Evolutionary conservation across 1,140 invertebrate species (phyloP).

Genomic region (Phymastichus coffea): DNA sequence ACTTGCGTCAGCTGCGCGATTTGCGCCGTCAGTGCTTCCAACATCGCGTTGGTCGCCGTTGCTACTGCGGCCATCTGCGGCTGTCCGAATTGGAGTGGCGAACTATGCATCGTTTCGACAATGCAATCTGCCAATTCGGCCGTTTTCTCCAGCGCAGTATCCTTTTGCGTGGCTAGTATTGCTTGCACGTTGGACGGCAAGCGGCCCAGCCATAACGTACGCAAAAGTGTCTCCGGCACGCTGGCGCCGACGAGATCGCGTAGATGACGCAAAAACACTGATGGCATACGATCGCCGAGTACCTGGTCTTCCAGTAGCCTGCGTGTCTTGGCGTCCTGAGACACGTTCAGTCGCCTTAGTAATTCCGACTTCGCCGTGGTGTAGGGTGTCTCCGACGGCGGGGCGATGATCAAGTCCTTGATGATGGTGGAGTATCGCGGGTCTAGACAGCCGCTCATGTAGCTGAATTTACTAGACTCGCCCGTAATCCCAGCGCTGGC

Average conservation of each 20-base stretch:
- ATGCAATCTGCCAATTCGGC: slow-evolving; percentile 2
- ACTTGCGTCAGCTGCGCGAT: not conserved
- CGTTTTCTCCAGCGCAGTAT: not conserved
- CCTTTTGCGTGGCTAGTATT: not conserved
- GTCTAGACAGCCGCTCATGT: slow-evolving; percentile 15
- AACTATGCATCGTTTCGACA: no score
- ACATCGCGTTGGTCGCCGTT: not conserved
- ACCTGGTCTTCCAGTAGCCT: slow-evolving; percentile 39
- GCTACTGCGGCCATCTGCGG: not conserved
- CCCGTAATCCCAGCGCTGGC: slow-evolving; percentile 22
- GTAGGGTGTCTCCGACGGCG: slow-evolving; percentile 23
- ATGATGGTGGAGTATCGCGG: not conserved
- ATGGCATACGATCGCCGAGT: slow-evolving; percentile 41
- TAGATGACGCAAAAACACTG: slow-evolving; percentile 35
- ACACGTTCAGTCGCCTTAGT: slow-evolving; percentile 33
- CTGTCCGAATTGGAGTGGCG: no score
- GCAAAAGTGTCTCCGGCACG: slow-evolving; percentile 18
- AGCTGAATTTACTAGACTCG: slow-evolving; percentile 35
- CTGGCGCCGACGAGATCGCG: slow-evolving; percentile 14
- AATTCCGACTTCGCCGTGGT: slow-evolving; percentile 36
- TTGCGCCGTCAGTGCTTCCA: not conserved
- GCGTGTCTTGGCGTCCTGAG: slow-evolving; percentile 32
- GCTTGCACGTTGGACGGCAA: slow-evolving; percentile 18
- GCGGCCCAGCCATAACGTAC: slow-evolving; percentile 26
- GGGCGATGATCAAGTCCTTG: slow-evolving; percentile 21